These are phyloP conservation scores for Isichthys henryi DNA, from an alignment of 2,113 vertebrate genomes.

Conservation along the genomic window DNA sequence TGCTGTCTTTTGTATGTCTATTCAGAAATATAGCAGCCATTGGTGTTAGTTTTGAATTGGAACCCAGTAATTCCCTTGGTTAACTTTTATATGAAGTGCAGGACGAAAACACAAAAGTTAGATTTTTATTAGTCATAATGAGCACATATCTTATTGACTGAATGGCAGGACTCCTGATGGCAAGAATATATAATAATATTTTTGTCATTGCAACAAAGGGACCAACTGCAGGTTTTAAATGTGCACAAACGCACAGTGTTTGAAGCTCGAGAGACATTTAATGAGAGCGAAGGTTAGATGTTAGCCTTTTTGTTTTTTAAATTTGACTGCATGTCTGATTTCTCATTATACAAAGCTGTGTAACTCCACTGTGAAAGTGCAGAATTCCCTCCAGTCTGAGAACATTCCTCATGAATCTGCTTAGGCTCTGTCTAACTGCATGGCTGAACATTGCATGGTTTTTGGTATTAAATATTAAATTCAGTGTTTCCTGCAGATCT, in stretches of 20 bases:
- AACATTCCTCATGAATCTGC: not conserved
- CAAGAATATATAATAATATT: not conserved
- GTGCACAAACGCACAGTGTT: not conserved
- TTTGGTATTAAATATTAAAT: not conserved
- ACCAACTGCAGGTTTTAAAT: not conserved
- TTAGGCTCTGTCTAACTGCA: not conserved
- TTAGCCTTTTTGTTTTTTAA: not conserved
- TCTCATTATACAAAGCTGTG: not conserved
- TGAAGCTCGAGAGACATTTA: not conserved
- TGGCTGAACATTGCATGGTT: slow-evolving; percentile 12
- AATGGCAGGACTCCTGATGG: not conserved
- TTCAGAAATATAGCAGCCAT: not conserved
- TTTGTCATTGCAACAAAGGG: not conserved
- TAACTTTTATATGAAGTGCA: not conserved
- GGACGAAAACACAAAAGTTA: not conserved
- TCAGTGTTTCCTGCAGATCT: not conserved
- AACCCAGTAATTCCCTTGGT: not conserved
- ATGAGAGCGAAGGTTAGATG: not conserved
- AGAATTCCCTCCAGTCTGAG: not conserved
- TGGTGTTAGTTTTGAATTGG: not conserved
- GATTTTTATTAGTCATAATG: slow-evolving; percentile 1
- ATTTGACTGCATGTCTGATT: slow-evolving; percentile 5
- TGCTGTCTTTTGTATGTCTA: not conserved
- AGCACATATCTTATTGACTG: not conserved
- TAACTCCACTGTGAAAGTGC: not conserved